A percentile compares a stretch with the other conserved stretches of the same genome.
These are phyloP conservation scores for Cheiracanthium punctorium DNA, from an alignment of 2,888 invertebrate species.

Conservation along the genomic window DNA sequence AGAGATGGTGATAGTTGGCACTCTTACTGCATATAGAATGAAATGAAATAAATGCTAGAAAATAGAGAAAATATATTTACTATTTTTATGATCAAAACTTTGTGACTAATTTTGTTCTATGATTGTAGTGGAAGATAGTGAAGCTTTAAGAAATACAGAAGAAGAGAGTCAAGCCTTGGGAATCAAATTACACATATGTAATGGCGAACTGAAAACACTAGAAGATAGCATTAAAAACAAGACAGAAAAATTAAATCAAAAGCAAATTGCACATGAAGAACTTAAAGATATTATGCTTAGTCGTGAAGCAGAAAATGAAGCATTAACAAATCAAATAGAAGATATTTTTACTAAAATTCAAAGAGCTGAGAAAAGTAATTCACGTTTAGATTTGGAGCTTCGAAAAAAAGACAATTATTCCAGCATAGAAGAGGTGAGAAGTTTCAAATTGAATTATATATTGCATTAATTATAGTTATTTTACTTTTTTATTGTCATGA, in stretches of 20 bases:
- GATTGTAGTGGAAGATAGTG: slow-evolving; percentile 40
- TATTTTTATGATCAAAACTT: not conserved
- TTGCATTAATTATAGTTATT: no score
- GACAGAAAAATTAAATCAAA: slow-evolving; percentile 17
- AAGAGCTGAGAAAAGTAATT: slow-evolving; percentile 29
- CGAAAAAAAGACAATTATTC: slow-evolving; percentile 7
- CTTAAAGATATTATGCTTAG: slow-evolving; percentile 17
- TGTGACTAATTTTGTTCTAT: not conserved
- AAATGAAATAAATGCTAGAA: no score
- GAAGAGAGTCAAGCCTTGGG: slow-evolving; percentile 17
- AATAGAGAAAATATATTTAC: no score
- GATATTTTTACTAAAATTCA: slow-evolving; percentile 27
- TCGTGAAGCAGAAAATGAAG: slow-evolving; percentile 25
- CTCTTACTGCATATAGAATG: no score
- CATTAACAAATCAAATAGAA: slow-evolving; percentile 21
- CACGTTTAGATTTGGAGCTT: slow-evolving; percentile 32
- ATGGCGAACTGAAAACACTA: slow-evolving; percentile 2
- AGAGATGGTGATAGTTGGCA: no score
- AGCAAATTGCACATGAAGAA: slow-evolving; percentile 3
- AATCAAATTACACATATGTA: slow-evolving; percentile 23
- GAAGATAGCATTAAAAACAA: slow-evolving; percentile 7
- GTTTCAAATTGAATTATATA: no score
- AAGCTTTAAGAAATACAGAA: slow-evolving; percentile 21
- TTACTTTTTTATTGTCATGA: no score
- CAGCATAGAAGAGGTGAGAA: slow-evolving; percentile 26